Evolutionary conservation across 92 coral and sea anemone species (phyloP), one percentile per base, ranked within the genome.

Genomic region (Bergia puertoricense): DNA sequence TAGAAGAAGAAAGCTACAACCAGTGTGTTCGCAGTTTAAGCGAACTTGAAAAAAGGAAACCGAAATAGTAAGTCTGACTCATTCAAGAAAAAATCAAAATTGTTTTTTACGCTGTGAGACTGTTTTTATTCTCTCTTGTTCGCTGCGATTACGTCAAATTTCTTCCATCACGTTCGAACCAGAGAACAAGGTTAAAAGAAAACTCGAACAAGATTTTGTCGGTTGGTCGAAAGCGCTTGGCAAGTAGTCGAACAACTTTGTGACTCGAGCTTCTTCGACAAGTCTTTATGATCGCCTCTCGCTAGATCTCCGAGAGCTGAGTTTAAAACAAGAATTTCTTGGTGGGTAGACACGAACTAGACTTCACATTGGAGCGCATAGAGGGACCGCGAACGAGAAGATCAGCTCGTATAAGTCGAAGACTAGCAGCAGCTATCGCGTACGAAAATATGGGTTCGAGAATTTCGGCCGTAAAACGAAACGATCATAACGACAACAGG

Each of bases 391-490:
- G 87, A 14, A 84, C 87, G 87, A 84, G 87, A 43, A 84, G 87
- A 84, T 84, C 87, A 46, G 23, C 87, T 84, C 87, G 79, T 84
- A 36, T 84, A 45, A 84, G 56, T 74, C 87, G 87, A 11, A 79
- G 87, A n/a, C 79, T 44, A 6, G 62, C 87, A 7, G 65, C 59
- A 36, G 45, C 87, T 6, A 71, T n/a, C 36, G 46, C 87, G 14
- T 39, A 84, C 87, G 87, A 84, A 44, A 84, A 36, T 48, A 97
- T 97, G 99, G 99, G 99, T 85, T 96, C 99, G 88, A 90, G 99
- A 84, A 97, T 97, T 56, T 97, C 99, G 76, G 94, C 98, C 86
- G 96, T 94, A 46, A 97, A 97, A 89, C 89, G 99, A 86, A 95
- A 94, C 91, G 98, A 95, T 76, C 98, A 97, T 56, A 94, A 94